Evolutionary conservation across 2,797 vertebrate species (phyloP), one percentile per base, ranked within the genome.

Genomic region (Micropoecilia bifurca): DNA sequence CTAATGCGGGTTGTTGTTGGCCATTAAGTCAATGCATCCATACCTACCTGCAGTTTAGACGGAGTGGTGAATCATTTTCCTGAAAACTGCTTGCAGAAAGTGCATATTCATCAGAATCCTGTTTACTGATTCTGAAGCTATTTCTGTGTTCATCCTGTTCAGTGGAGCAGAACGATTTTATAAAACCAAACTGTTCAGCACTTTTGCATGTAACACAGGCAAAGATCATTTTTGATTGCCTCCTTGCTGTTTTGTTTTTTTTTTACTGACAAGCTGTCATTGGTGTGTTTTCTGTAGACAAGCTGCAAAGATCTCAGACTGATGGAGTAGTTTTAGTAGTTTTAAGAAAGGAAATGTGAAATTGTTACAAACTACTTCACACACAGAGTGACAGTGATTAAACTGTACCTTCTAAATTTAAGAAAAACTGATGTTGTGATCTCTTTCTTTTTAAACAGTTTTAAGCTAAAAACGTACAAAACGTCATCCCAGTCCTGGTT

Each of bases 11-110:
- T 46, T 71, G 43, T 18, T n/a, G 28, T 46, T 28, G 5, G 14
- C 68, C 68, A 71, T 71, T 28, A 71, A 28, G 41, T 71, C 14
- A 18, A 28, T 71, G n/a, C 68, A 71, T 71, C 6, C 45, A 43
- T 43, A 43, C 20, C 66, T 6, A 18, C 68, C n/a, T 71, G 68
- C 41, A 3, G 16, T 46, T 71, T 71, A 30, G 43, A 45, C 13
- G 7, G 2, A 28, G 41, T 6, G 25, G 25, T 71, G 68, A n/a
- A 43, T 43, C 39, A n/a, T 69, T 69, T n/a, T n/a, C 43, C 39
- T 69, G 41, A 14, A 45, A 71, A 45, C 12, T 30, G 12, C 68
- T 4, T 13, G 12, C 68, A 16, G 25, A 46, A 45, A 71, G 36
- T 25, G 36, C 63, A 12, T 41, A 46, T 43, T 45, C 43, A 18